phyloP scores from a whole-genome alignment of 2,888 invertebrate genomes.

The Xestia sexstrigata region DNA sequence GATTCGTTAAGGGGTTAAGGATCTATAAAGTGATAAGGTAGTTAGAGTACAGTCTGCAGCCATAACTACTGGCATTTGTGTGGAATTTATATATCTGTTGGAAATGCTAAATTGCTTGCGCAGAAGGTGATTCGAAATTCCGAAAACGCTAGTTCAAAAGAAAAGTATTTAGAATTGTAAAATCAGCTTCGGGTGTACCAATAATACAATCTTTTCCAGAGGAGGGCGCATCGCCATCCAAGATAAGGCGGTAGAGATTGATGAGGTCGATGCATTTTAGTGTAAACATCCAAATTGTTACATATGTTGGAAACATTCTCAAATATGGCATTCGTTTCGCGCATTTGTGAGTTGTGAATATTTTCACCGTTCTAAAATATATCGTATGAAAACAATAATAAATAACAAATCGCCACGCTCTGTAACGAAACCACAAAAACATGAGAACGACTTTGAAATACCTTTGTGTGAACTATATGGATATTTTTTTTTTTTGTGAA shows the following conservation, averaged over 20 bases:
- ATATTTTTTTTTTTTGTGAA: constrained; percentile 28
- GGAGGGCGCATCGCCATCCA: neutral
- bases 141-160: neutral
- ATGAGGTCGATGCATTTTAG: constrained; percentile 3
- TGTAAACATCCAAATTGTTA: neutral
- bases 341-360: constrained; percentile 30
- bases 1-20: constrained; percentile 14
- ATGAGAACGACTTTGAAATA: constrained; percentile 64
- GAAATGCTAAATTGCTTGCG: neutral
- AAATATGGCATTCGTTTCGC: constrained; percentile 30
- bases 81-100: constrained; percentile 1
- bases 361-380: constrained; percentile 38
- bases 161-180: neutral
- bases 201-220: neutral
- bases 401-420: constrained; percentile 43
- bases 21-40: constrained; percentile 21
- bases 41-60: constrained; percentile 6
- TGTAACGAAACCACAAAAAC: constrained; percentile 57
- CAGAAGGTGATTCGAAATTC: neutral
- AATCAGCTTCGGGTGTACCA: neutral
- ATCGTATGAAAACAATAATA: constrained; percentile 52
- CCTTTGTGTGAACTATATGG: constrained; percentile 64
- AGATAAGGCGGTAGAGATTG: neutral
- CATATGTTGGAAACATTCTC: constrained; percentile 17
- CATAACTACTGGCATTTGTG: neutral